Base-by-base conservation (phyloP, 2,113 vertebrate species). In the Sebastes schlegelii region DNA sequence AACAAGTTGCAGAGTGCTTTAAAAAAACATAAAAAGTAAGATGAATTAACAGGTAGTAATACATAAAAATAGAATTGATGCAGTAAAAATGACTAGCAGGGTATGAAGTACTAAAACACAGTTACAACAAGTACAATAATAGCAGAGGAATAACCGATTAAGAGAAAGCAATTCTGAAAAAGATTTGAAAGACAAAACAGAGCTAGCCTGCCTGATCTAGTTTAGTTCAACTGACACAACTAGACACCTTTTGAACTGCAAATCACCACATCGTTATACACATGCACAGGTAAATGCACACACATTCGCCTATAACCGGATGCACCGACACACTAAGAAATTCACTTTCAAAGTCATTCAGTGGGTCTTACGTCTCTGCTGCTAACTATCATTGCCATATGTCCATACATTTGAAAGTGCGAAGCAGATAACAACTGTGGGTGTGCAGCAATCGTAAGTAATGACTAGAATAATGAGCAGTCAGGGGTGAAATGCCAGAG, bases 401-500 rank as follows among this genome's bases (percentile, higher is more conserved):
- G 72, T 82, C 51, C 48, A 17, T 62, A 61, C 26, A 68, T 77
- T 61, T 83, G 17, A 78, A 82, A 79, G 58, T 70, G 17, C 74
- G 55, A 67, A 16, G 26, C 9, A 7, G 55, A 65, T 42, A 79
- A 77, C 60, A 88, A 71, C 63, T 82, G 65, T 63, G 16, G 17
- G 17, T 70, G 54, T 55, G 76, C n/a, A 72, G 71, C 51, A 48
- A 40, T 69, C 34, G 52, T 64, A 26, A 19, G 74, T 77, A 79
- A 79, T 61, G 74, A 91, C 88, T 77, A 71, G 60, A 86, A 89
- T 90, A 90, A 84, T 88, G 80, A 87, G 69, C 78, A 83, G 74
- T 83, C 51, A 52, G 40, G 77, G 43, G 67, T 86, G 74, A 87
- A 91, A 86, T 79, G 72, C 64, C 81, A 66, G 61, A 88, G 54